These are phyloP conservation scores for Sebastes hubbsi DNA, from an alignment of 2,797 vertebrate genomes.

Conservation along the genomic window DNA sequence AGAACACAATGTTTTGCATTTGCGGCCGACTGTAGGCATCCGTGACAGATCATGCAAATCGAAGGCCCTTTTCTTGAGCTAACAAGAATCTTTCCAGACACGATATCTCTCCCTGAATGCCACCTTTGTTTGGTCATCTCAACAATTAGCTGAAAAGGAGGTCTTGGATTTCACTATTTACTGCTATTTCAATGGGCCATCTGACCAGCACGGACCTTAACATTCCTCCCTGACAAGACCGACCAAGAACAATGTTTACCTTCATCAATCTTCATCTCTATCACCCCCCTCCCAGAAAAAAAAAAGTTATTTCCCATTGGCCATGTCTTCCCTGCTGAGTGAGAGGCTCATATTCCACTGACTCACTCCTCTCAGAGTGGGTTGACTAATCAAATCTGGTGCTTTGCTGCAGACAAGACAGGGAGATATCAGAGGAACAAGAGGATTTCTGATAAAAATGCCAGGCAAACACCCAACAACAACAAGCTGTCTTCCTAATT, in stretches of 20 bases:
- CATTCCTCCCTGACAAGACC: slow-evolving; percentile 67
- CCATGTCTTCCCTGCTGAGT: slow-evolving; percentile 45
- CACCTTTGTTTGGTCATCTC: slow-evolving; percentile 66
- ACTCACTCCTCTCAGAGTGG: slow-evolving; percentile 30
- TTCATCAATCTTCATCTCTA: slow-evolving; percentile 67
- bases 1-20: slow-evolving; percentile 17
- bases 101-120: slow-evolving; percentile 55
- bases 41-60: slow-evolving; percentile 24
- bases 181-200: slow-evolving; percentile 53
- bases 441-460: slow-evolving; percentile 29
- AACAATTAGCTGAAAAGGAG: slow-evolving; percentile 54
- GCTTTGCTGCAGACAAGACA: slow-evolving; percentile 16
- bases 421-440: slow-evolving; percentile 15
- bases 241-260: slow-evolving; percentile 76
- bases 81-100: slow-evolving; percentile 33
- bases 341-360: slow-evolving; percentile 50
- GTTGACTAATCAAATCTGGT: slow-evolving; percentile 39
- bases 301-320: slow-evolving; percentile 38
- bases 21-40: not conserved
- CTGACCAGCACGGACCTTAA: slow-evolving; percentile 42
- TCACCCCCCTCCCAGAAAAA: slow-evolving; percentile 4
- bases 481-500: slow-evolving; percentile 14
- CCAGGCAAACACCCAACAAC: slow-evolving; percentile 16
- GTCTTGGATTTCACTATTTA: slow-evolving; percentile 65
- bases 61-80: slow-evolving; percentile 10